A percentile compares a stretch with the other conserved stretches of the same genome.
These are phyloP conservation scores for Plotosus lineatus DNA, from an alignment of 2,113 vertebrate species.

Conservation along the genomic window DNA sequence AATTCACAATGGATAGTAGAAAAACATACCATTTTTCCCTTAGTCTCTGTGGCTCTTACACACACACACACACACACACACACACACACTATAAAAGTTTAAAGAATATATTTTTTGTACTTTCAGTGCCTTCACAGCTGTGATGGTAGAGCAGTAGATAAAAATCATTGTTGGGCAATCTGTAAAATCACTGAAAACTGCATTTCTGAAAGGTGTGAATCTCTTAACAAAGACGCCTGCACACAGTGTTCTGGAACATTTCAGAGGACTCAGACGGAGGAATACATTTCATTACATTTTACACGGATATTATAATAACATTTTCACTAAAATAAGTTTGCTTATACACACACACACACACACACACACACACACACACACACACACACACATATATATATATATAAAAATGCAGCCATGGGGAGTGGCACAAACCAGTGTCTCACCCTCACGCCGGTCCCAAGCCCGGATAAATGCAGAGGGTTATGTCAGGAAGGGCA, in stretches of 20 bases:
- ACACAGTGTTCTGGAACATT: slow-evolving; percentile 15
- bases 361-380: no score
- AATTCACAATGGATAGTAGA: slow-evolving; percentile 10
- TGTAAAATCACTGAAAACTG: slow-evolving; percentile 27
- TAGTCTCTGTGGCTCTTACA: not conserved
- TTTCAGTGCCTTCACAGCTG: slow-evolving; percentile 28
- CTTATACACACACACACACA: no score
- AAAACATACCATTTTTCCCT: not conserved
- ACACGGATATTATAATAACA: not conserved
- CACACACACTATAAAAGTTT: slow-evolving; percentile 7
- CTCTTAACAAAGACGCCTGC: not conserved
- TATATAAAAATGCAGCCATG: no score
- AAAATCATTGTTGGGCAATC: slow-evolving; percentile 24
- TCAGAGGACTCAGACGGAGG: not conserved
- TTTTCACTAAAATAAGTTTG: not conserved
- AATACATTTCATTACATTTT: not conserved
- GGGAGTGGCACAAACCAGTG: no score
- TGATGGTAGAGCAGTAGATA: slow-evolving; percentile 7
- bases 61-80: slow-evolving; percentile 6
- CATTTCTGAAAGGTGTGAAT: not conserved
- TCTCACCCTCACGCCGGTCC: no score
- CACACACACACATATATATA: no score
- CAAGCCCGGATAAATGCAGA: no score
- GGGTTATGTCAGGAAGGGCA: no score
- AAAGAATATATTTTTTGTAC: slow-evolving; percentile 38